Conservation (phyloP, 2,797 vertebrate species). For the Sardinella longiceps region DNA sequence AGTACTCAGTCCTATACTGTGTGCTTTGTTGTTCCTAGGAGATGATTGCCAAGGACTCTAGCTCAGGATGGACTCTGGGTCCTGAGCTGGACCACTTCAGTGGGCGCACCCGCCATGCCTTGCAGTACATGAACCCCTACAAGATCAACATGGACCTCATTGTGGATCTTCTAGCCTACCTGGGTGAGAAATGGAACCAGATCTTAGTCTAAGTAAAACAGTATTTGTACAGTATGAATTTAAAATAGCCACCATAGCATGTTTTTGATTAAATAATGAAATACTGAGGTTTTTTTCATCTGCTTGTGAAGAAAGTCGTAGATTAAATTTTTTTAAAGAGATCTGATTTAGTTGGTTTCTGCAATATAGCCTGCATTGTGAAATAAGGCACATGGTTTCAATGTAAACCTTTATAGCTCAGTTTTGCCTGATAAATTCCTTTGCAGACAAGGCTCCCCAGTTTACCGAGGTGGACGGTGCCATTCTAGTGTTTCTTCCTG, state of each 20-base stretch:
- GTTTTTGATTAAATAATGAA: not conserved
- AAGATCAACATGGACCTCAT: conserved; percentile 96
- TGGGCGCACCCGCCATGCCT: conserved; percentile 83
- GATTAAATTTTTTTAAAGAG: not conserved
- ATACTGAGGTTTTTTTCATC: not conserved
- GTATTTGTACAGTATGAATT: not conserved
- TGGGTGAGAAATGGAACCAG: conserved; percentile 75
- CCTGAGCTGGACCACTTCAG: conserved; percentile 87
- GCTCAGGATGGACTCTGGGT: conserved; percentile 73
- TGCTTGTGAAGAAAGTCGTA: not conserved
- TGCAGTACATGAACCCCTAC: conserved; percentile 93
- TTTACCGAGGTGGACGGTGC: conserved; percentile 88
- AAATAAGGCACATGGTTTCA: not conserved
- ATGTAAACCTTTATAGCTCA: not conserved
- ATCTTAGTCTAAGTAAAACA: not conserved
- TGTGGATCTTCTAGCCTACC: conserved; percentile 85
- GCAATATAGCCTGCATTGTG: not conserved
- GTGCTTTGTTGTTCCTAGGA: conserved; percentile 75
- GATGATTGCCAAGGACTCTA: conserved; percentile 74
- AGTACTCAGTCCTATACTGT: not conserved
- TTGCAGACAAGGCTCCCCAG: conserved; percentile 84
- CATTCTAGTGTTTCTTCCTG: conserved; percentile 91
- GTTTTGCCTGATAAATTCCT: not conserved
- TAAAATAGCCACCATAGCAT: not conserved
- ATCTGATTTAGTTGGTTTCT: not conserved